These are phyloP conservation scores for Mobula birostris DNA, from an alignment of 2,113 vertebrate species.

Conservation along the genomic window DNA sequence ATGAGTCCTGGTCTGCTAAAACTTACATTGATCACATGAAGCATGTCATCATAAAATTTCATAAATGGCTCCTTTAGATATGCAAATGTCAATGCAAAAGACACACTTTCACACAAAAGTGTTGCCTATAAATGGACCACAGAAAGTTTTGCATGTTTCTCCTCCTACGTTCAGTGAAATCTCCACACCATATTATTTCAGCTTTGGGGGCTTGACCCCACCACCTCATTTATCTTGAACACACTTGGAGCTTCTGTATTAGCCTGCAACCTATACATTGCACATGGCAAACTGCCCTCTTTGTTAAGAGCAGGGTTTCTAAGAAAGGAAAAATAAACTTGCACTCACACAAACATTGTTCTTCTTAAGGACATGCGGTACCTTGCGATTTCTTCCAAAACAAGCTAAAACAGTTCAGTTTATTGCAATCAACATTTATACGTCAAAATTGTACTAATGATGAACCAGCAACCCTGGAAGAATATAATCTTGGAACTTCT, in stretches of 20 bases:
- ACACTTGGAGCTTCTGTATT: background rate
- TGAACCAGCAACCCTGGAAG: background rate
- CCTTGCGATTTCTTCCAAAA: background rate
- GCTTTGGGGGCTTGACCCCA: background rate
- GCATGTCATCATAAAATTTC: background rate
- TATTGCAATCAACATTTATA: background rate
- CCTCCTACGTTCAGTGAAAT: background rate
- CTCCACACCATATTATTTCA: background rate
- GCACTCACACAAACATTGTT: background rate
- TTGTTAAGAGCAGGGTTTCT: background rate
- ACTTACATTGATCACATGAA: background rate
- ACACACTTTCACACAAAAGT: background rate
- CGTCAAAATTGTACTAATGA: background rate
- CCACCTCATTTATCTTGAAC: background rate
- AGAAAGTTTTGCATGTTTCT: background rate
- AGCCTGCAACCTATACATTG: background rate
- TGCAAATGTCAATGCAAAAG: too few species aligned
- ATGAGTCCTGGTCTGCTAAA: background rate
- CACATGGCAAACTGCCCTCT: background rate
- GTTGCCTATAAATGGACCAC: background rate
- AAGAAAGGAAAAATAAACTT: slow-evolving; percentile 30
- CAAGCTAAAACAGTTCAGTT: background rate
- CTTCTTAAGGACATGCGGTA: background rate
- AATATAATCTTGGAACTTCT: background rate
- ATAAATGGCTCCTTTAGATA: background rate